phyloP scores from a whole-genome alignment of 2,113 vertebrate species.

The Tricholaema leucomelas region DNA sequence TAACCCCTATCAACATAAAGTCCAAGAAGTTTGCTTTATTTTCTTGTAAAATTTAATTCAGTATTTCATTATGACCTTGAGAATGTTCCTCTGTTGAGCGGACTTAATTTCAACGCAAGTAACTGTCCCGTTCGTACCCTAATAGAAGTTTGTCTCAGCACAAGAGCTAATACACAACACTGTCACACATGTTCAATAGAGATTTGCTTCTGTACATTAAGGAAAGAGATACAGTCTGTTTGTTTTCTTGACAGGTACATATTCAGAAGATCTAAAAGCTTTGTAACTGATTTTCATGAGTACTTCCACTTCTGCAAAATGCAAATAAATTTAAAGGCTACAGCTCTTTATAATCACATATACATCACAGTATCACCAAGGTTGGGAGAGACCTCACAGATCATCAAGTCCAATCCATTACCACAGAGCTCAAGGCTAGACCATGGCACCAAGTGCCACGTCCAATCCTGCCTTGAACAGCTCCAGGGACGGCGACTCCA shows the following conservation, averaged over 20 bases:
- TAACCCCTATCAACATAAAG: not conserved
- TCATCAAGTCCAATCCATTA: too few species aligned
- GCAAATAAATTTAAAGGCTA: not conserved
- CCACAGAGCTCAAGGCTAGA: too few species aligned
- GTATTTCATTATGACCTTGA: not conserved
- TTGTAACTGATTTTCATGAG: not conserved
- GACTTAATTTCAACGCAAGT: not conserved
- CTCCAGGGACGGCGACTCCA: too few species aligned
- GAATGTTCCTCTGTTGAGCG: not conserved
- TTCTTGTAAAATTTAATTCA: not conserved
- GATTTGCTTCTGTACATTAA: not conserved
- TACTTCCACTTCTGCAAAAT: not conserved
- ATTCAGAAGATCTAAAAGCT: not conserved
- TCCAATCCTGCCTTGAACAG: too few species aligned
- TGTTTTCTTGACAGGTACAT: not conserved
- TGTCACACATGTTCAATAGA: not conserved
- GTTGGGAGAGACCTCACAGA: too few species aligned
- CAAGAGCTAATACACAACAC: not conserved
- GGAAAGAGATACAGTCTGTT: not conserved
- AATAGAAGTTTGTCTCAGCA: not conserved
- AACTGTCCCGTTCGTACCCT: not conserved
- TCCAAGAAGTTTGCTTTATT: not conserved
- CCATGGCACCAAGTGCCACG: too few species aligned
- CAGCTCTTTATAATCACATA: rapidly evolving
- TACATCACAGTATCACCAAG: too few species aligned